Base-by-base conservation (phyloP, 2,888 invertebrate genomes). In the Glyphotaelius pellucidus region DNA sequence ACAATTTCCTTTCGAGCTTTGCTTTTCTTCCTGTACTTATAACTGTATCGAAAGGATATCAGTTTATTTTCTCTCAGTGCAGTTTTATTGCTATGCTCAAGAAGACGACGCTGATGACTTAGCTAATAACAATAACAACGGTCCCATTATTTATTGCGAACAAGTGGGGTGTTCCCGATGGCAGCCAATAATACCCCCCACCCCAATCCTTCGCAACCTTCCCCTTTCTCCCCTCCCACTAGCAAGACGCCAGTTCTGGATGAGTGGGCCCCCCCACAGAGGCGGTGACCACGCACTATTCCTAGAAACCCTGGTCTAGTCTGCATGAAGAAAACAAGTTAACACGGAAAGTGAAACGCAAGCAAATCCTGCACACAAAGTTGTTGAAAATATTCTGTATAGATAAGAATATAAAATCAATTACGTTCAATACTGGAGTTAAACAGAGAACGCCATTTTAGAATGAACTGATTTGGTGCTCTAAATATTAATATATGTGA, bases 81-180 rank as follows among this genome's bases (percentile, higher is more conserved):
- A 67, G 25, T n/a, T 67, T 67, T n/a, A 25, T 25, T 25, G 67
- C 67, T 25, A 67, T 25, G 25, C 67, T 25, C 67, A 1, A 25
- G 67, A 7, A 67, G 67, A 67, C n/a, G 25, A 25, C n/a, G 67
- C 7, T 67, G 67, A 67, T 67, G 67, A 67, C 67, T 67, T 25
- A 67, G 67, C 67, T 67, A 67, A 67, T 67, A 67, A 67, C 67
- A 67, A 67, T 67, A 67, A 67, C 67, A 67, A 67, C 67, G 67
- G 67, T 25, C 25, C 67, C 67, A 67, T 67, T 85, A 90, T 90
- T 90, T 90, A 90, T 90, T 90, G 79, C 38, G 90, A 90, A 90
- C 81, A 85, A 90, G 30, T 35, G 30, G 90, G 90, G 90, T n/a
- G 86, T 32, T 25, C 80, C 52, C 85, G 67, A n/a, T n/a, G 67